Percentiles rank a stretch among this genome's conserved stretches.
phyloP scores from a whole-genome alignment of 1,140 invertebrate genomes.

The Drosophila fuyamai region DNA sequence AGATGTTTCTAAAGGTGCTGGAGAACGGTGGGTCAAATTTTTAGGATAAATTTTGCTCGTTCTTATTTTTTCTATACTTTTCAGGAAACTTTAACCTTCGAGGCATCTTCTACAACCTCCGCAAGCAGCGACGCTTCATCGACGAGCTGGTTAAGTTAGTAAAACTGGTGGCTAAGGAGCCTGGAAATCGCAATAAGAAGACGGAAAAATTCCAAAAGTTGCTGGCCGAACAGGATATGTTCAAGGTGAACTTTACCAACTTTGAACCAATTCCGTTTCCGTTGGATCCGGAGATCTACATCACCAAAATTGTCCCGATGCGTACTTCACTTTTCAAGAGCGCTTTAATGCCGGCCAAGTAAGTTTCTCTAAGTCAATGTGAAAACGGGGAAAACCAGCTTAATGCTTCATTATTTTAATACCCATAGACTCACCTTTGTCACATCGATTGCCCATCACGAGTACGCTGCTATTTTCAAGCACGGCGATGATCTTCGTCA shows the following conservation, averaged over 20 bases:
- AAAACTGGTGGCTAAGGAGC: constrained; percentile 95
- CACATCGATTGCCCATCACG: constrained; percentile 89
- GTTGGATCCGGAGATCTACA: constrained; percentile 95
- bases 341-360: constrained; percentile 97
- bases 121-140: constrained; percentile 95
- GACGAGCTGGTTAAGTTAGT: constrained; percentile 96
- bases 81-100: constrained; percentile 85
- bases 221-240: constrained; percentile 91
- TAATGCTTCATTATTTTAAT: too few species aligned
- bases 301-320: constrained; percentile 95
- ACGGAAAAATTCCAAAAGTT: constrained; percentile 94
- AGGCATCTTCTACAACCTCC: constrained; percentile 89
- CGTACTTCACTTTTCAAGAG: constrained; percentile 98
- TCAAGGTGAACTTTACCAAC: constrained; percentile 95
- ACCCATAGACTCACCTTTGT: constrained; percentile 91
- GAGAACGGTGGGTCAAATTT: constrained; percentile 81
- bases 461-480: constrained; percentile 99
- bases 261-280: constrained; percentile 98
- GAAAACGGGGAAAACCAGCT: too few species aligned
- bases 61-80: neutral
- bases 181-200: constrained; percentile 96
- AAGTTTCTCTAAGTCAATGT: neutral
- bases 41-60: constrained; percentile 31
- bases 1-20: constrained; percentile 91
- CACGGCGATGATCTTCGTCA: constrained; percentile 99